phyloP scores from a whole-genome alignment of 2,113 vertebrate species.

The Genyomyrus donnyi region DNA sequence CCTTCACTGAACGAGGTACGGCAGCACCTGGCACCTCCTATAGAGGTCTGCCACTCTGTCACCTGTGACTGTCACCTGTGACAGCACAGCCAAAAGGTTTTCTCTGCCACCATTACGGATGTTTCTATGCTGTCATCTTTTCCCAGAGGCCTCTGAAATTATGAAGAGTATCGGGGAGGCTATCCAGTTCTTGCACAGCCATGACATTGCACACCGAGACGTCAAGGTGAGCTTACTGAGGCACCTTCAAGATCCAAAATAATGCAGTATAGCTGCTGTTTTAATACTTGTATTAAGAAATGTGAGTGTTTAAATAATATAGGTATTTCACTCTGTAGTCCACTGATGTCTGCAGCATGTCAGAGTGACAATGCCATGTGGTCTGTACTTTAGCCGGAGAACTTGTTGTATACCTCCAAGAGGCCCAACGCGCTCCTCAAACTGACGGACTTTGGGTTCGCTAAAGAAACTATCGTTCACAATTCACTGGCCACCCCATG shows the following conservation, averaged over 20 bases:
- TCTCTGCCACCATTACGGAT: background rate
- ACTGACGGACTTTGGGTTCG: conserved; percentile 81
- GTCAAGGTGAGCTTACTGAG: conserved; percentile 69
- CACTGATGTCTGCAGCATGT: background rate
- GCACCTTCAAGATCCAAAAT: background rate
- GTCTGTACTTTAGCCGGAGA: conserved; percentile 64
- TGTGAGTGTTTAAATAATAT: background rate
- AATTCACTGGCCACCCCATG: conserved; percentile 79
- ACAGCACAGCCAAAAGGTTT: background rate
- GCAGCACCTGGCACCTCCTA: background rate
- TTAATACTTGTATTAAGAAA: background rate
- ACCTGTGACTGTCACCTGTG: background rate
- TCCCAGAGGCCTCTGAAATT: conserved; percentile 72
- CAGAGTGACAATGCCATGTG: background rate
- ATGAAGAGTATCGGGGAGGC: conserved; percentile 76
- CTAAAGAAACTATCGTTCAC: conserved; percentile 78
- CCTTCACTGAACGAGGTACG: conserved; percentile 73
- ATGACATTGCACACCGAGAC: conserved; percentile 77
- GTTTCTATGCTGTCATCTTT: background rate
- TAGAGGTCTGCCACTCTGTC: background rate
- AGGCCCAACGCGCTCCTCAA: conserved; percentile 70
- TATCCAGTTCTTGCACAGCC: conserved; percentile 71
- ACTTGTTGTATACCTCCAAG: conserved; percentile 76
- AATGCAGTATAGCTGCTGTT: background rate
- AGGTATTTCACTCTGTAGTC: background rate